Evolutionary conservation across 1,140 invertebrate species (phyloP).

Genomic region (Heliothis subflexa): DNA sequence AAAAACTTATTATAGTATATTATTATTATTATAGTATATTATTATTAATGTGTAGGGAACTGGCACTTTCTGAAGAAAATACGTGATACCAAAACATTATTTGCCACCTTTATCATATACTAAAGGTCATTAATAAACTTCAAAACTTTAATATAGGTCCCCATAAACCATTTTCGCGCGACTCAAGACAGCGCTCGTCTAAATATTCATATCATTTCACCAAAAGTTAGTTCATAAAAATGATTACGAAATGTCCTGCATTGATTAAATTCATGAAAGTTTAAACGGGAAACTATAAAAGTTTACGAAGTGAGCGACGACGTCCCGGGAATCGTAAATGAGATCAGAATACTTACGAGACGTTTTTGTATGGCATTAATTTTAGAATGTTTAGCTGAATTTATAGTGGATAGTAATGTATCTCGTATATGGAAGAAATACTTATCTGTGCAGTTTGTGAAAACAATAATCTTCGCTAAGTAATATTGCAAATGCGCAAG

Average conservation of each 20-base stretch:
- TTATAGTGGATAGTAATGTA: background rate
- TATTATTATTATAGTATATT: too few species aligned
- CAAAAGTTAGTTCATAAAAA: constrained; percentile 61
- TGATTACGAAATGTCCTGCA: constrained; percentile 60
- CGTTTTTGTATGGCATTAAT: background rate
- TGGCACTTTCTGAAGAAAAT: background rate
- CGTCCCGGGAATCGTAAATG: constrained; percentile 59
- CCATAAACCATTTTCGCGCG: constrained; percentile 37
- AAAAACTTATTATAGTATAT: too few species aligned
- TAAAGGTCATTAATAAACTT: constrained; percentile 35
- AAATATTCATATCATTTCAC: constrained; percentile 56
- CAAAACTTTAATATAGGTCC: background rate
- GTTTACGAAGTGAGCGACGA: constrained; percentile 58
- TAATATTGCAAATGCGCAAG: too few species aligned
- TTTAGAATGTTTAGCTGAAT: background rate
- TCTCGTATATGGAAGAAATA: too few species aligned
- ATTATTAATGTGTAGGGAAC: too few species aligned
- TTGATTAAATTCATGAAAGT: constrained; percentile 68
- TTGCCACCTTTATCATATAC: background rate
- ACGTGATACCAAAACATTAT: background rate
- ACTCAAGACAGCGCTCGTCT: constrained; percentile 7
- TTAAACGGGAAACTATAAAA: constrained; percentile 68
- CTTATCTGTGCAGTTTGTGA: too few species aligned
- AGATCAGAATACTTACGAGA: constrained; percentile 47
- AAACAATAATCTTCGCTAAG: too few species aligned